Evolutionary conservation across 2,797 vertebrate genomes (phyloP).

Genomic region (Muscicapa striata): DNA sequence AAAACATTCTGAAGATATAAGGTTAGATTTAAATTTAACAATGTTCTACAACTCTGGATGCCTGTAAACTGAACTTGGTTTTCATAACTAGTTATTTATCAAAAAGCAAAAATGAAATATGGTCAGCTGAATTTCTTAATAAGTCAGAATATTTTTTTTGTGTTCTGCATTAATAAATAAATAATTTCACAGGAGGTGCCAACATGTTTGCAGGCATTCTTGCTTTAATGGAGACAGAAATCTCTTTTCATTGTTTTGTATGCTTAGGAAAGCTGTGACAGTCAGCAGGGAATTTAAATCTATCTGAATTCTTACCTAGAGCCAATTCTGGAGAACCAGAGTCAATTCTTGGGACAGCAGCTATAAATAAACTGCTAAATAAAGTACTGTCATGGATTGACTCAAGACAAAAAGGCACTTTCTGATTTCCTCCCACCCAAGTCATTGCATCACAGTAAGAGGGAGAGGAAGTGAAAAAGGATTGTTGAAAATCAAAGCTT

Average conservation of each 20-base stretch:
- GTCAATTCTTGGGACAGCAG: neutral
- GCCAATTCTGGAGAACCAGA: neutral
- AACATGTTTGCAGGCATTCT: neutral
- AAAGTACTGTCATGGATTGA: neutral
- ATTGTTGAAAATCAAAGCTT: neutral
- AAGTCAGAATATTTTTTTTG: neutral
- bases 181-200: neutral
- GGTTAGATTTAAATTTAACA: neutral
- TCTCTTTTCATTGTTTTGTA: neutral
- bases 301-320: neutral
- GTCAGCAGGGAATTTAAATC: neutral
- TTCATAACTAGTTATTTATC: neutral
- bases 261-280: neutral
- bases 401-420: neutral
- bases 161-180: neutral
- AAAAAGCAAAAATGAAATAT: neutral
- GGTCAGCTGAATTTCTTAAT: neutral
- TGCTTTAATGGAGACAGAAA: neutral
- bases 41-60: neutral
- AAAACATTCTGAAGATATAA: neutral
- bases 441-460: neutral
- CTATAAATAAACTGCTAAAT: neutral
- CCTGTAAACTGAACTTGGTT: neutral
- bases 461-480: neutral
- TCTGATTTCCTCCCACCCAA: neutral